phyloP scores from a whole-genome alignment of 1,140 invertebrate genomes.

The Aphelinus atriplicis region DNA sequence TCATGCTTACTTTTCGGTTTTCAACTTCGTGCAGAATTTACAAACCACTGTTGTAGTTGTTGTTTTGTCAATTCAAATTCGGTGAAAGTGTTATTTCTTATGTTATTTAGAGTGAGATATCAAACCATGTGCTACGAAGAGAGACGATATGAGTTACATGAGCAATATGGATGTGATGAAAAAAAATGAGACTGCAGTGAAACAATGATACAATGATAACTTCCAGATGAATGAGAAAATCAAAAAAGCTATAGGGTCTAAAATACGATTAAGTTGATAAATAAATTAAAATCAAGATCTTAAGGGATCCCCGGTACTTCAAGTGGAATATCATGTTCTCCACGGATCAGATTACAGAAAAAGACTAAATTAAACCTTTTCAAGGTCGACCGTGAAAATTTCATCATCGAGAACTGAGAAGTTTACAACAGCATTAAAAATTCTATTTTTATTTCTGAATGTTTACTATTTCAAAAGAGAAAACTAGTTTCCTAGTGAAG shows the following conservation, averaged over 20 bases:
- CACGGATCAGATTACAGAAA: slow-evolving; percentile 24
- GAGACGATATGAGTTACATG: slow-evolving; percentile 23
- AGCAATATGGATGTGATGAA: slow-evolving; percentile 26
- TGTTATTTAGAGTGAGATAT: slow-evolving; percentile 27
- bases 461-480: no score
- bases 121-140: slow-evolving; percentile 40
- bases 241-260: slow-evolving; percentile 6
- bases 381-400: slow-evolving; percentile 6
- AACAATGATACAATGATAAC: slow-evolving; percentile 28
- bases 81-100: slow-evolving; percentile 19
- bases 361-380: slow-evolving; percentile 27
- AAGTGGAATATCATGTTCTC: slow-evolving; percentile 14
- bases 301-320: slow-evolving; percentile 17
- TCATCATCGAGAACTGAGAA: background rate
- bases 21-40: slow-evolving; percentile 46
- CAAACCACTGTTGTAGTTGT: slow-evolving; percentile 20
- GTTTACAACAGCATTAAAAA: no score
- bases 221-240: slow-evolving; percentile 12
- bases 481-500: no score
- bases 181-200: slow-evolving; percentile 22
- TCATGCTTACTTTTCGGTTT: slow-evolving; percentile 53
- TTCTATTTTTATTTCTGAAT: no score
- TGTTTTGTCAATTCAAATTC: slow-evolving; percentile 14
- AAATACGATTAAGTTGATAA: background rate
- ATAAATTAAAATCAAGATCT: slow-evolving; percentile 4